Evolutionary conservation across 30 jellyfish, hydroid and myxozoan genomes (phyloP).

Genomic region (Cassiopea andromeda): DNA sequence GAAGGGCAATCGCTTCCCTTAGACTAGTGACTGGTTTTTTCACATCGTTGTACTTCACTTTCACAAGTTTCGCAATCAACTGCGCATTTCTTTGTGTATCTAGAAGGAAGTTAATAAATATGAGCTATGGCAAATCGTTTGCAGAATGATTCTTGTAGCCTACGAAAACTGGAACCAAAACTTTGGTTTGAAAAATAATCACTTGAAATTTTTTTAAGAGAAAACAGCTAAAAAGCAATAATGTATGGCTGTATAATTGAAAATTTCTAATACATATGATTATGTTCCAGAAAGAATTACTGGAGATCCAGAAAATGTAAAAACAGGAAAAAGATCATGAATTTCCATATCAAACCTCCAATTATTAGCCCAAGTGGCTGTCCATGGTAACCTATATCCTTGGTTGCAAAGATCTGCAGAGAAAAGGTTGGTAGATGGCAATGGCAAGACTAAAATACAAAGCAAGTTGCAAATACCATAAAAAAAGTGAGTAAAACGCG

Average conservation of each 20-base stretch:
- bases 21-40: constrained; percentile 36
- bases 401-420: constrained; percentile 37
- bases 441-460: too few relatives aligned
- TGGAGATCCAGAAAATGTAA: neutral
- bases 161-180: too few relatives aligned
- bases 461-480: neutral
- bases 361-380: constrained; percentile 60
- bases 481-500: too few relatives aligned
- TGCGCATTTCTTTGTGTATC: constrained; percentile 53
- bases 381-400: constrained; percentile 38
- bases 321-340: neutral
- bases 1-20: constrained; percentile 42
- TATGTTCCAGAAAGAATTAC: too few relatives aligned
- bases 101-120: neutral
- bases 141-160: too few relatives aligned
- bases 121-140: too few relatives aligned
- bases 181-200: too few relatives aligned
- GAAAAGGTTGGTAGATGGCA: neutral
- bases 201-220: too few relatives aligned
- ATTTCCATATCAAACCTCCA: constrained; percentile 36
- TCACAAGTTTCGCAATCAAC: constrained; percentile 42
- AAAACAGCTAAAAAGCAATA: too few relatives aligned
- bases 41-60: constrained; percentile 31
- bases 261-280: too few relatives aligned
- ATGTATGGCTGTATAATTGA: too few relatives aligned